phyloP scores from a whole-genome alignment of 2,888 invertebrate genomes.

The Anodontia alba region DNA sequence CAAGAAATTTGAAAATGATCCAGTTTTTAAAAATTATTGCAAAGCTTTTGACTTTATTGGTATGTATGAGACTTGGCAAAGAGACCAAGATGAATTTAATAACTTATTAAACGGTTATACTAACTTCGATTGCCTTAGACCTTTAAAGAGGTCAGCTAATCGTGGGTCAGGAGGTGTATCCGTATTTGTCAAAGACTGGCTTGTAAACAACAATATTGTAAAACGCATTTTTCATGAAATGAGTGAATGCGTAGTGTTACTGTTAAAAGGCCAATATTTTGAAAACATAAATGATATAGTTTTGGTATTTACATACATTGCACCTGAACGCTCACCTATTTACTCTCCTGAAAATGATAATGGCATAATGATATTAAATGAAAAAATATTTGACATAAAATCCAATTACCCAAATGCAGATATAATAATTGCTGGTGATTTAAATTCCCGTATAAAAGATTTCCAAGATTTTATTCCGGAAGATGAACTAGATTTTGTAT shows the following conservation, averaged over 20 bases:
- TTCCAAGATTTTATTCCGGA: conserved; percentile 30
- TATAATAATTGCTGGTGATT: conserved; percentile 36
- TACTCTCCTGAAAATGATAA: conserved; percentile 21
- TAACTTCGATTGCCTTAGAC: conserved; percentile 24
- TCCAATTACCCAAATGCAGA: conserved; percentile 18
- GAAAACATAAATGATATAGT: conserved; percentile 15
- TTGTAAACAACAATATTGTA: conserved; percentile 2
- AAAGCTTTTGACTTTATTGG: conserved; percentile 4
- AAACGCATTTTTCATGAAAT: conserved; percentile 15
- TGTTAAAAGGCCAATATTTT: not conserved
- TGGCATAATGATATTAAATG: conserved; percentile 25
- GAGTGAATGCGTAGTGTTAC: conserved; percentile 8
- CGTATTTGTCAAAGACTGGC: conserved; percentile 25
- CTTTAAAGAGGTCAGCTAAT: not conserved
- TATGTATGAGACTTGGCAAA: conserved; percentile 31
- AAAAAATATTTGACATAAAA: conserved; percentile 21
- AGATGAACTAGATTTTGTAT: conserved; percentile 28
- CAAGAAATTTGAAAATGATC: conserved; percentile 14
- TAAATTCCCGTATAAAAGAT: conserved; percentile 35
- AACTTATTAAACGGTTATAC: conserved; percentile 10
- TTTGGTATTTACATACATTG: not conserved
- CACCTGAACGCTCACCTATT: too few species aligned
- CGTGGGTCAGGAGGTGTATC: conserved; percentile 29
- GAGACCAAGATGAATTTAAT: not conserved
- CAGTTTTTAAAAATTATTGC: not conserved